A percentile compares a stretch with the other conserved stretches of the same genome.
These are phyloP conservation scores for Drosophila gunungcola DNA, from an alignment of 1,140 invertebrate species.

Conservation along the genomic window DNA sequence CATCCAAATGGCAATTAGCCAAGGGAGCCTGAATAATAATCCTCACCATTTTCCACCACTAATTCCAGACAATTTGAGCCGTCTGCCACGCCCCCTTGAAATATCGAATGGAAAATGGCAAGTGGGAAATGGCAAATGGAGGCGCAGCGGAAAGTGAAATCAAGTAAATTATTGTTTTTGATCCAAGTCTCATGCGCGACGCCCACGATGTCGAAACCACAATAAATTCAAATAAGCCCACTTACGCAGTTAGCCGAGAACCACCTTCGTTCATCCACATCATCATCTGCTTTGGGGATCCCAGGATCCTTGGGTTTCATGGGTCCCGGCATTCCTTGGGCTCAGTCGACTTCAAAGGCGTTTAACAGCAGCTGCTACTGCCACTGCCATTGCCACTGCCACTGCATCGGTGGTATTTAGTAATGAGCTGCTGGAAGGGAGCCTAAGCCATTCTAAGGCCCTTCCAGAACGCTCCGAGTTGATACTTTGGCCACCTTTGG, in stretches of 20 bases:
- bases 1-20: slow-evolving; percentile 31
- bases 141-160: slow-evolving; percentile 39
- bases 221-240: slow-evolving; percentile 73
- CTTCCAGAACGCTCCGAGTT: slow-evolving; percentile 5
- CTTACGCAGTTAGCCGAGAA: slow-evolving; percentile 24
- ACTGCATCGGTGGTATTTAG: slow-evolving; percentile 53
- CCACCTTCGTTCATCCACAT: slow-evolving; percentile 36
- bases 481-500: slow-evolving; percentile 29
- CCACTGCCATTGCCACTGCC: background rate
- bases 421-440: slow-evolving; percentile 64
- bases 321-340: slow-evolving; percentile 19
- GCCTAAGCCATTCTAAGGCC: slow-evolving; percentile 40
- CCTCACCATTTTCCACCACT: slow-evolving; percentile 14
- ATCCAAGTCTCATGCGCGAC: slow-evolving; percentile 26
- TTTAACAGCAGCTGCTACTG: slow-evolving; percentile 42
- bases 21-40: slow-evolving; percentile 30
- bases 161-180: slow-evolving; percentile 75
- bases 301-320: slow-evolving; percentile 1
- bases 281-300: slow-evolving; percentile 11
- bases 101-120: background rate
- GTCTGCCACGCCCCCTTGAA: slow-evolving; percentile 10
- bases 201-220: slow-evolving; percentile 15
- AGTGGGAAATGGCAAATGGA: too few species aligned
- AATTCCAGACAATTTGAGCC: slow-evolving; percentile 44
- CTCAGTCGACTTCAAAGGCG: slow-evolving; percentile 62